Conservation (phyloP, 2,888 invertebrate genomes). For the Stomorhina lunata region DNA sequence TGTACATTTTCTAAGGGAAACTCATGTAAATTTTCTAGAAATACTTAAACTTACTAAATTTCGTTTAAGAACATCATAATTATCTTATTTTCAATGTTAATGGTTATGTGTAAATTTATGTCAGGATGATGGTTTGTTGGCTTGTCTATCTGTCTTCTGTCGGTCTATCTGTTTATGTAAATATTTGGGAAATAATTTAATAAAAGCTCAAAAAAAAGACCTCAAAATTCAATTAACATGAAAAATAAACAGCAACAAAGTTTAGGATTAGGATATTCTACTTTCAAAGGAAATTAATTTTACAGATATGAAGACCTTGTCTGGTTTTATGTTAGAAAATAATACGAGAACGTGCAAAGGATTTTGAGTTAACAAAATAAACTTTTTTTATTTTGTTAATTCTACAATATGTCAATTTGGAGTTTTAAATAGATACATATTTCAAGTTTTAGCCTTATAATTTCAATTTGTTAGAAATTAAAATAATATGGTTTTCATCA, state of each 20-base stretch:
- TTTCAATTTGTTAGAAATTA: no score
- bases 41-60: no score
- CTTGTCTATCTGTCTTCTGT: not conserved
- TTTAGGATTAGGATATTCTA: not conserved
- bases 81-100: not conserved
- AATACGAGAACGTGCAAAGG: no score
- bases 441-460: no score
- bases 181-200: not conserved
- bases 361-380: no score
- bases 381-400: no score
- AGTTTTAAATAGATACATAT: no score
- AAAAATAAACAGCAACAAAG: not conserved
- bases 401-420: no score
- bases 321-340: no score
- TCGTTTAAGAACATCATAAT: not conserved
- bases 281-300: not conserved
- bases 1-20: no score
- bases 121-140: not conserved
- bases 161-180: not conserved
- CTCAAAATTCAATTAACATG: conserved; percentile 23
- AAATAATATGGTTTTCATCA: no score
- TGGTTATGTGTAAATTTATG: not conserved
- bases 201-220: conserved; percentile 14
- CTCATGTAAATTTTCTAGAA: no score
- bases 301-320: not conserved